These are phyloP conservation scores for Polia nebulosa DNA, from an alignment of 2,888 invertebrate genomes.

Conservation along the genomic window DNA sequence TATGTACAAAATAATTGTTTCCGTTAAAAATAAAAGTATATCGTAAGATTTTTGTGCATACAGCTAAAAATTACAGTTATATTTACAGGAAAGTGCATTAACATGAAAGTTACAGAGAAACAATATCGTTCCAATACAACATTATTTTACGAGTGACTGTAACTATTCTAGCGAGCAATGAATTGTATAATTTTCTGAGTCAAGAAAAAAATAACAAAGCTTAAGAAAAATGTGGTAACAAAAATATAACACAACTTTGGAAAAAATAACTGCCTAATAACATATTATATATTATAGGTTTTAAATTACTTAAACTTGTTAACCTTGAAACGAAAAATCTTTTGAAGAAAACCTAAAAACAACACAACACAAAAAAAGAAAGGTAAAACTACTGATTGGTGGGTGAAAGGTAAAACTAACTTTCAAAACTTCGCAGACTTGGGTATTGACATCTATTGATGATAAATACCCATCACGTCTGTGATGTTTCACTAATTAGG, in stretches of 20 bases:
- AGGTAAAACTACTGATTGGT: too few species aligned
- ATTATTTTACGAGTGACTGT: constrained; percentile 23
- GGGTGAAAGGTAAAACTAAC: too few species aligned
- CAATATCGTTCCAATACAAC: constrained; percentile 25
- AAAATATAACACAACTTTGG: not conserved
- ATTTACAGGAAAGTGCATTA: constrained; percentile 60
- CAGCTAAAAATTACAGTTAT: constrained; percentile 50
- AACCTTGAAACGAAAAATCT: not conserved
- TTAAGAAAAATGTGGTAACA: not conserved
- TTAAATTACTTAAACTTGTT: too few species aligned
- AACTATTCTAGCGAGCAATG: not conserved
- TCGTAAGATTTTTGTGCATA: constrained; percentile 42
- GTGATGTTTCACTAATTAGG: not conserved
- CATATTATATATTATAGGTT: not conserved
- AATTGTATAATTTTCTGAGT: constrained; percentile 17
- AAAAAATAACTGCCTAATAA: not conserved
- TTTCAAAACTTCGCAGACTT: not conserved
- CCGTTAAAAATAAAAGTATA: constrained; percentile 6
- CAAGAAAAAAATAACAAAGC: not conserved
- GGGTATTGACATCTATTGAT: not conserved
- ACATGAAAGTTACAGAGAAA: constrained; percentile 33
- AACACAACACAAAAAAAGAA: too few species aligned
- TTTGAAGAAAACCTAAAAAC: not conserved
- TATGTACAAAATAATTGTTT: not conserved
- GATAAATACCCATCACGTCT: not conserved